Conservation (phyloP, 2,797 vertebrate genomes). For the Remorina albescens region DNA sequence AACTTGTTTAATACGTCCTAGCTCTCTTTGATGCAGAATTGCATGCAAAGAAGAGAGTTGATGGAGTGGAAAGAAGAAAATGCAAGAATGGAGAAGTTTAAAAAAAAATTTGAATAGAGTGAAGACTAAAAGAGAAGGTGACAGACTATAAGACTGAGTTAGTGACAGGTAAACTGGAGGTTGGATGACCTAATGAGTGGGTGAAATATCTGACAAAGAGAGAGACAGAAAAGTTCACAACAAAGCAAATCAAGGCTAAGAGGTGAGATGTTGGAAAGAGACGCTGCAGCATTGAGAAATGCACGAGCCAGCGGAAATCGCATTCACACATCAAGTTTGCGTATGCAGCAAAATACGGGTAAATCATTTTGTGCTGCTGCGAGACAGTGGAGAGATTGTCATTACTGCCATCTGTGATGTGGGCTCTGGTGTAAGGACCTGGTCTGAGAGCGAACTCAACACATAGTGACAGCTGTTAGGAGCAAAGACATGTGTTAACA, state of each 20-base stretch:
- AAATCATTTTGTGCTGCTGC: neutral
- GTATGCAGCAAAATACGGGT: conserved; percentile 16
- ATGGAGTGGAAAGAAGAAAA: neutral
- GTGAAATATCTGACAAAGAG: conserved; percentile 3
- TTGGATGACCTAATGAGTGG: conserved; percentile 11
- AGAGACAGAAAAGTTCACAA: conserved; percentile 32
- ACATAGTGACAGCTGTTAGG: conserved; percentile 18
- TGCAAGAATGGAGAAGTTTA: neutral
- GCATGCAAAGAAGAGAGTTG: conserved; percentile 1
- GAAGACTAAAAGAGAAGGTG: conserved; percentile 8
- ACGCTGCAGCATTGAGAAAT: neutral
- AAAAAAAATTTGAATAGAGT: neutral
- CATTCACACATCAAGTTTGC: conserved; percentile 18
- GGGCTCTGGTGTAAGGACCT: conserved; percentile 44
- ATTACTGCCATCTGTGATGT: conserved; percentile 33
- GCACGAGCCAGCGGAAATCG: conserved; percentile 32
- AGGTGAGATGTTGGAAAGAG: conserved; percentile 11
- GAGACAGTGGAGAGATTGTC: conserved; percentile 19
- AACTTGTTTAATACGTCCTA: conserved; percentile 28
- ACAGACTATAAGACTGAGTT: neutral
- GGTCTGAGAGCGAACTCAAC: conserved; percentile 33
- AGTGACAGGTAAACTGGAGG: conserved; percentile 4
- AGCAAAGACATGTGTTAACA: conserved; percentile 7
- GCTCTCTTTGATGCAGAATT: conserved; percentile 45
- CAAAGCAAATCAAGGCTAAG: conserved; percentile 4